Percentiles rank a stretch among this genome's conserved stretches.
These are phyloP conservation scores for Tinea trinotella DNA, from an alignment of 2,888 invertebrate genomes.

Conservation along the genomic window DNA sequence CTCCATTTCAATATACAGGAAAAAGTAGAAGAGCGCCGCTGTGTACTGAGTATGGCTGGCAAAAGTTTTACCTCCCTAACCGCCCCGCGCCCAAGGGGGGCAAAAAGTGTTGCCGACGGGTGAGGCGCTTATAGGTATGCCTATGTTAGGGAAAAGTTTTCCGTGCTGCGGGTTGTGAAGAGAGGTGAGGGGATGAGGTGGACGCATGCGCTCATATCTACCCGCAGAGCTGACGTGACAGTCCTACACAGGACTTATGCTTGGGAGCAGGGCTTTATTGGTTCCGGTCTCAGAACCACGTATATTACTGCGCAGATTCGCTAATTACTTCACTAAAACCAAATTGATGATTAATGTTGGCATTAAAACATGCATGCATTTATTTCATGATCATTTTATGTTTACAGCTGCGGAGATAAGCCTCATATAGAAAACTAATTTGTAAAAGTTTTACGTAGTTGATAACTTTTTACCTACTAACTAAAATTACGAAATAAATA, in stretches of 20 bases:
- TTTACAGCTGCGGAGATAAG: background rate
- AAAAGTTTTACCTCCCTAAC: constrained; percentile 62
- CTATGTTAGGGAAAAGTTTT: constrained; percentile 71
- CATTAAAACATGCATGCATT: background rate
- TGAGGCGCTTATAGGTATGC: constrained; percentile 58
- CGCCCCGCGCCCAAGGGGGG: constrained; percentile 47
- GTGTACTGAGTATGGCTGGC: constrained; percentile 67
- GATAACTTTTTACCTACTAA: too few species aligned
- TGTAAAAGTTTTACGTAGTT: too few species aligned
- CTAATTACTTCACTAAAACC: background rate
- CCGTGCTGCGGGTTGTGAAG: constrained; percentile 65
- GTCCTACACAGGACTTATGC: constrained; percentile 52
- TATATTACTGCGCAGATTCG: constrained; percentile 10
- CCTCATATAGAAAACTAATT: background rate
- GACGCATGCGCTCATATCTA: constrained; percentile 52
- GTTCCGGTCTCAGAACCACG: constrained; percentile 25
- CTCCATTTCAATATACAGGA: constrained; percentile 73
- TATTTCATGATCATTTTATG: background rate
- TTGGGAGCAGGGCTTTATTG: constrained; percentile 31
- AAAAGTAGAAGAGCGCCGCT: constrained; percentile 69
- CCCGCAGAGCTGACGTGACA: constrained; percentile 58
- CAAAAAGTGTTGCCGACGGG: constrained; percentile 72
- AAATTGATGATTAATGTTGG: constrained; percentile 4
- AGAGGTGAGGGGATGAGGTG: constrained; percentile 35
- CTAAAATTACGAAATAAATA: too few species aligned